Base-by-base conservation (phyloP, 1,140 invertebrate species). In the Lethrus apterus region DNA sequence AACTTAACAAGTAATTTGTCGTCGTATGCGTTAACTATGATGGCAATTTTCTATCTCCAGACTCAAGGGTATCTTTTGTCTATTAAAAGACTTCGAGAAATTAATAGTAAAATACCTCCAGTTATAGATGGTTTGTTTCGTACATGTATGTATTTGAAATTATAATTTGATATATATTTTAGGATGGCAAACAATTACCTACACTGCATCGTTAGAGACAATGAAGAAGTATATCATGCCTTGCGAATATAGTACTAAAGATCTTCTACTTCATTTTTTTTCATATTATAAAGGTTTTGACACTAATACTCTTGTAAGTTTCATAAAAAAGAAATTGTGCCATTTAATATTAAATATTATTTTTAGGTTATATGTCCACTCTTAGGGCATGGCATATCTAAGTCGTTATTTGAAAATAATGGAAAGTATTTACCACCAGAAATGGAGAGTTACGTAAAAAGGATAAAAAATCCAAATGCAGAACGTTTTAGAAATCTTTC, bases 41-140 rank as follows among this genome's bases (percentile, higher is more conserved):
- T 73, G 53, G 63, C 64, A 2, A 56, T 74, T 18, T 71, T 70
- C 55, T 73, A 63, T 52, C 51, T 72, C 13, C 66, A 68, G 57
- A 40, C 42, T 1, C 48, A 51, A 13, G 50, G 52, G 2, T 65
- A 58, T 51, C 47, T 67, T 14, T 40, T 56, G 3, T 53, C 63
- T 1, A 56, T 65, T 9, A 44, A 51, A 31, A 30, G 48, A 34
- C n/a, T 64, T 8, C 50, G 46, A 32, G 23, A 52, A 42, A 31
- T 60, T n/a, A 58, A 60, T 23, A 21, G 26, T 11, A 43, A 51
- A 42, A 49, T 44, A 33, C 15, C 41, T 10, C 20, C 31, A 43
- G 15, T 48, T 32, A 63, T 64, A 30, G 47, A 50, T 45, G 60
- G 59, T 64, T 51, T 50, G 40, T 44, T 29, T 2, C 10, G 11